Base-by-base conservation (phyloP, 2,888 invertebrate genomes). In the Rhagium mordax region DNA sequence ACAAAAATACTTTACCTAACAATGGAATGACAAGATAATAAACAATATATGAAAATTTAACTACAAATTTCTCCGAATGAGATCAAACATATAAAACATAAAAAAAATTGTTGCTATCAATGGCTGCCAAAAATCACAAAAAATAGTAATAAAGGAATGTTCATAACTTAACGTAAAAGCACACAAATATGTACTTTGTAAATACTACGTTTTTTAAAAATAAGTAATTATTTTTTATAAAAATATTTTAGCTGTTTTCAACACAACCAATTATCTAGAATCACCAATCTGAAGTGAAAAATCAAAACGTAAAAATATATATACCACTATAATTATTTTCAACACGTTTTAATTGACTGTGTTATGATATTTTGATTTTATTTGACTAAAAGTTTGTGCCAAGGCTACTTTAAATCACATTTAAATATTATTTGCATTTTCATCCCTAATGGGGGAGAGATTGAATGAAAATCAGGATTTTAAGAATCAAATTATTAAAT, bases 61-160 rank as follows among this genome's bases (percentile, higher is more conserved):
- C 62, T 70, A 72, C 33, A 51, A 61, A 55, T 48, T 71, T 72
- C 62, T 66, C 70, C 49, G 60, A 59, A 29, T 64, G 70, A 69
- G 70, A 75, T 75, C 75, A 70, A 70, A 67, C 62, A 61, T 51
- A 70, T 53, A 70, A 53, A 69, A 60, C 29, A 69, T 53, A 65
- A 65, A 65, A 65, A 65, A 65, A 61, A 55, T 53, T 55, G 67
- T 55, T 70, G 49, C 48, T 64, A 69, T 69, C 68, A 68, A 81
- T 82, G 79, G 81, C 81, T 82, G 81, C 82, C 82, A 82, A 78
- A 78, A 75, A 74, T 82, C 82, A 82, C 82, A 82, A 83, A 81
- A 77, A 71, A 64, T 70, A 71, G 51, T 72, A 74, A 69, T 76
- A 77, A 81, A 78, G 83, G 83, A 83, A 83, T 84, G 83, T 82